phyloP scores from a whole-genome alignment of 2,113 vertebrate genomes.

The Peucedramus taeniatus region DNA sequence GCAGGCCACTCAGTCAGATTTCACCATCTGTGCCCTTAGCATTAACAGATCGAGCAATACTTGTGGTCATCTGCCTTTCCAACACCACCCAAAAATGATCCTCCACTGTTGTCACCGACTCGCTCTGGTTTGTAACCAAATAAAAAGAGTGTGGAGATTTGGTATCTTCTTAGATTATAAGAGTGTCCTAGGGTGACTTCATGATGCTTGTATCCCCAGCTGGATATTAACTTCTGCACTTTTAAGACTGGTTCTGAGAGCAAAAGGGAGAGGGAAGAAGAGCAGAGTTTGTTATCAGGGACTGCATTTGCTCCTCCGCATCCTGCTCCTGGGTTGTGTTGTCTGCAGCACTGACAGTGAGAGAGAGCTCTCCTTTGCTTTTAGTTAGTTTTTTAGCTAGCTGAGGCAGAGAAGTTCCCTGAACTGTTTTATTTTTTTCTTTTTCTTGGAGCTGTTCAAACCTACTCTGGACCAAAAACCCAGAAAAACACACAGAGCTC shows the following conservation, averaged over 20 bases:
- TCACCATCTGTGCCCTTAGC: not conserved
- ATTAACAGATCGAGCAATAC: accelerated
- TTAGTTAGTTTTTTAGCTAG: not conserved
- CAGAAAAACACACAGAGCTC: accelerated
- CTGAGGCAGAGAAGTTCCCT: not conserved
- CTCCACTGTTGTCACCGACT: not conserved
- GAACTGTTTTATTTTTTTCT: not conserved
- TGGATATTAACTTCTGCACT: not conserved
- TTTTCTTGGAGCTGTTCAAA: not conserved
- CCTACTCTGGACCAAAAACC: not conserved
- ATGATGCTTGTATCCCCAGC: not conserved
- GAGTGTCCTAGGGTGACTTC: not conserved
- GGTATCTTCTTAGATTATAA: not conserved
- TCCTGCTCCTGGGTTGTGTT: not conserved
- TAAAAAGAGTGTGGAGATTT: not conserved
- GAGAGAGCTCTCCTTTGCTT: not conserved
- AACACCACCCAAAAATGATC: not conserved
- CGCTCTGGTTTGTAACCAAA: not conserved
- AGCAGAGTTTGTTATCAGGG: accelerated
- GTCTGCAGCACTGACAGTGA: accelerated
- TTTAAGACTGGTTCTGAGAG: not conserved
- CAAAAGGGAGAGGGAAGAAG: accelerated
- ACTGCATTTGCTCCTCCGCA: not conserved
- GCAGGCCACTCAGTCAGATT: not conserved
- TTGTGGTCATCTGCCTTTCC: not conserved